Evolutionary conservation across 2,888 invertebrate species (phyloP).

Genomic region (Ceramica pisi): DNA sequence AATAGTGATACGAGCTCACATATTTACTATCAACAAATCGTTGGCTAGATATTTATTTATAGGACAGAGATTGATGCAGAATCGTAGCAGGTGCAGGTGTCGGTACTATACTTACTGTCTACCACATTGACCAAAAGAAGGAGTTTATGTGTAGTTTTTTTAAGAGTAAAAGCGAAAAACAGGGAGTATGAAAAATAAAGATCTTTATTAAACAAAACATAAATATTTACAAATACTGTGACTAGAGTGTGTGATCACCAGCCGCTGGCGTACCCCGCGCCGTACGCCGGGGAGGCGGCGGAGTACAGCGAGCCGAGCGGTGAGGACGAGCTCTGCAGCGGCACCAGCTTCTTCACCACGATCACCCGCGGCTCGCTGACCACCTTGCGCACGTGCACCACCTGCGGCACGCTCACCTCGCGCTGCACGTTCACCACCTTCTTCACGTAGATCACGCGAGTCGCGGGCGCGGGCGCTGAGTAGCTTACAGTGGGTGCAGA

Average conservation of each 20-base stretch:
- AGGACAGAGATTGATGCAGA: neutral
- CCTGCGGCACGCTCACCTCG: slow-evolving; percentile 58
- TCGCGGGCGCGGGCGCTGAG: neutral
- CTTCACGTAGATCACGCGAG: slow-evolving; percentile 24
- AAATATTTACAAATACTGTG: slow-evolving; percentile 17
- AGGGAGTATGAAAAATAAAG: slow-evolving; percentile 1
- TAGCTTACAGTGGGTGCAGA: slow-evolving; percentile 28
- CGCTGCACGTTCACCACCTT: slow-evolving; percentile 61
- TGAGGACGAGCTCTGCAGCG: slow-evolving; percentile 18
- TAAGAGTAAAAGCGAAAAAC: neutral
- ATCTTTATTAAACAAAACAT: slow-evolving; percentile 18
- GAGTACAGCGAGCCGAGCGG: slow-evolving; percentile 21
- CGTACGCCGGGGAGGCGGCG: slow-evolving; percentile 18
- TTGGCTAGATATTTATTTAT: neutral
- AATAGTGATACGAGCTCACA: neutral
- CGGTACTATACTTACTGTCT: neutral
- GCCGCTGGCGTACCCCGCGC: slow-evolving; percentile 35
- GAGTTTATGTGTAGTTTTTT: neutral
- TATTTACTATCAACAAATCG: neutral
- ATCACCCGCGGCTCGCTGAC: slow-evolving; percentile 55
- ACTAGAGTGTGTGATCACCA: slow-evolving; percentile 23
- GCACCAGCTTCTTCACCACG: slow-evolving; percentile 53
- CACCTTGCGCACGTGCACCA: slow-evolving; percentile 54
- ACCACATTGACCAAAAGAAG: neutral
- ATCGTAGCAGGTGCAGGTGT: neutral